These are phyloP conservation scores for Sebastes aleutianus DNA, from an alignment of 2,797 vertebrate genomes.

Conservation along the genomic window DNA sequence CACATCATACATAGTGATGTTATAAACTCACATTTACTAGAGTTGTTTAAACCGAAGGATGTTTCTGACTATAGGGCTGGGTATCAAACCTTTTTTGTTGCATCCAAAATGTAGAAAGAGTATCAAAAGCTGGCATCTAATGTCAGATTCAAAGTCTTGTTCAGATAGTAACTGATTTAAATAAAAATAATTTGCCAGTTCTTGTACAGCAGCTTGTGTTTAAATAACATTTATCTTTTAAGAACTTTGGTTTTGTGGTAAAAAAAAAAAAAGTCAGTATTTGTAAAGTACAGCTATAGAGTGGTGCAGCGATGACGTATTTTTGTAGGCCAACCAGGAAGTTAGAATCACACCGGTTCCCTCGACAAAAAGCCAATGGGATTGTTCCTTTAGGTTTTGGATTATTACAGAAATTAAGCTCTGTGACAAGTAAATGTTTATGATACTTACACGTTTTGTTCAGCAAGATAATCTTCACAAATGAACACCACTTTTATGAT, in stretches of 20 bases:
- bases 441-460: no score
- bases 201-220: not conserved
- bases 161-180: not conserved
- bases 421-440: no score
- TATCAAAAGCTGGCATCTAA: not conserved
- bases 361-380: no score
- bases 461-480: no score
- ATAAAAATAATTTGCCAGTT: not conserved
- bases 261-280: not conserved
- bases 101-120: not conserved
- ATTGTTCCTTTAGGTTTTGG: no score
- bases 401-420: no score
- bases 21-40: not conserved
- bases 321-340: no score
- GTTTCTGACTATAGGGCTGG: conserved; percentile 18
- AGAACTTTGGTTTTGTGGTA: not conserved
- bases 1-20: not conserved
- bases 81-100: not conserved
- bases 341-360: no score
- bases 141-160: not conserved
- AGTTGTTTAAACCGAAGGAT: not conserved
- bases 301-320: no score
- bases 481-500: no score
- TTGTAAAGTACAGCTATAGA: not conserved
- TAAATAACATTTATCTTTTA: not conserved